phyloP scores from a whole-genome alignment of 1,140 invertebrate genomes.

The Aphelinus certus region DNA sequence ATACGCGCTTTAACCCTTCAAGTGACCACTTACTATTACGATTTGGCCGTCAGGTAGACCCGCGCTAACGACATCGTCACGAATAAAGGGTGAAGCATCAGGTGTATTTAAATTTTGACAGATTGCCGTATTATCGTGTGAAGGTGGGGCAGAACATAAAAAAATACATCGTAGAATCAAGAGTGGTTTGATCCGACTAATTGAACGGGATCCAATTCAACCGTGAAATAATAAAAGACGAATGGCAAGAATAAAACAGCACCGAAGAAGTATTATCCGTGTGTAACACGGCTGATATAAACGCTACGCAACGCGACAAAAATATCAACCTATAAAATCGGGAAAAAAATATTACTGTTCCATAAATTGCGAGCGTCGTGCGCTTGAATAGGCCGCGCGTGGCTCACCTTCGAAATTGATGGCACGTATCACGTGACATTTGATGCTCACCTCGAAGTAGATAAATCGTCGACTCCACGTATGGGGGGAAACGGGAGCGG shows the following conservation, averaged over 20 bases:
- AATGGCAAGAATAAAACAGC: too few relatives aligned
- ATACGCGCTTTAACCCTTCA: constrained; percentile 49
- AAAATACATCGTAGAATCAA: too few relatives aligned
- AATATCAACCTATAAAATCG: not conserved
- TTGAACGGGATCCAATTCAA: too few relatives aligned
- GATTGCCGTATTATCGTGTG: too few relatives aligned
- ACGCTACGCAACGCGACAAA: not conserved
- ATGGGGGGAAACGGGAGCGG: not conserved
- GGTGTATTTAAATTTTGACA: not conserved
- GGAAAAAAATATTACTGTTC: not conserved
- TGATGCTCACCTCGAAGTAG: constrained; percentile 11
- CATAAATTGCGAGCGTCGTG: not conserved
- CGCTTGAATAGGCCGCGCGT: not conserved
- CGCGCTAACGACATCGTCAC: too few relatives aligned
- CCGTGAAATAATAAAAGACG: too few relatives aligned
- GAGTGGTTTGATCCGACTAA: too few relatives aligned
- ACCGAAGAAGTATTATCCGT: too few relatives aligned
- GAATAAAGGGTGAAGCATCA: constrained; percentile 5
- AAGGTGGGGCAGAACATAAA: too few relatives aligned
- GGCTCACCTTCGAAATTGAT: constrained; percentile 16
- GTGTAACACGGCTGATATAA: too few relatives aligned
- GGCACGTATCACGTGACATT: constrained; percentile 11
- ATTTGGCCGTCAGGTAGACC: constrained; percentile 8
- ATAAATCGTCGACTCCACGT: constrained; percentile 36
- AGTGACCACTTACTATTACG: constrained; percentile 48